Base-by-base conservation (phyloP, 2,888 invertebrate genomes). In the Poecilus cupreus region DNA sequence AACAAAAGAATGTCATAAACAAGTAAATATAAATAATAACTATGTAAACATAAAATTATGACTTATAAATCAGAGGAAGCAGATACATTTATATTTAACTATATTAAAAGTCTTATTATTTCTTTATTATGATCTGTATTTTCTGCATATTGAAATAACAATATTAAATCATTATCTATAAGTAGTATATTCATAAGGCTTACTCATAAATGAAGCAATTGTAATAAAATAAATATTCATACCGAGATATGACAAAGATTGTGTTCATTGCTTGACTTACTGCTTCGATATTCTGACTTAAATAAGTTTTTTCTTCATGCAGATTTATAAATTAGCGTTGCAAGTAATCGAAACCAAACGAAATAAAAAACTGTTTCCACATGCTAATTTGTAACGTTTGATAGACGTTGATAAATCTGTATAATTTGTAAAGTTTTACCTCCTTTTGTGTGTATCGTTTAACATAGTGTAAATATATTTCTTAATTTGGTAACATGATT, bases 391-490 rank as follows among this genome's bases (percentile, higher is more conserved):
- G 32, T 3, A 60, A 1, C 18, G 37, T 37, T 68, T 16, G 37
- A 68, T 68, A 68, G 64, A 37, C 64, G 18, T 32, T 37, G 64
- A 68, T 37, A 68, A 68, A 68, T 68, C 16, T 18, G 20, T 10
- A 32, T 37, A 68, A 68, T 68, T 68, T 68, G 64, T 68, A 68
- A 68, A 68, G 16, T 37, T 68, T 37, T 68, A 37, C 32, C 4
- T 68, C 20, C 64, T 68, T 68, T 68, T 68, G 64, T 68, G 64
- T 6, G 11, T 68, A n/a, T 37, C 64, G 37, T 37, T 68, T 68
- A 37, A 68, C 64, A 68, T 68, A 68, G 64, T 68, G 64, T 68
- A 68, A 68, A 68, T 37, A 68, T 68, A 32, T 68, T 60, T 60
- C 60, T 60, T 60, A 24, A 60, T 60, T 60, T 60, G 60, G 60